Conservation (phyloP, 2,113 vertebrate species). For the Nycticorax nycticorax region DNA sequence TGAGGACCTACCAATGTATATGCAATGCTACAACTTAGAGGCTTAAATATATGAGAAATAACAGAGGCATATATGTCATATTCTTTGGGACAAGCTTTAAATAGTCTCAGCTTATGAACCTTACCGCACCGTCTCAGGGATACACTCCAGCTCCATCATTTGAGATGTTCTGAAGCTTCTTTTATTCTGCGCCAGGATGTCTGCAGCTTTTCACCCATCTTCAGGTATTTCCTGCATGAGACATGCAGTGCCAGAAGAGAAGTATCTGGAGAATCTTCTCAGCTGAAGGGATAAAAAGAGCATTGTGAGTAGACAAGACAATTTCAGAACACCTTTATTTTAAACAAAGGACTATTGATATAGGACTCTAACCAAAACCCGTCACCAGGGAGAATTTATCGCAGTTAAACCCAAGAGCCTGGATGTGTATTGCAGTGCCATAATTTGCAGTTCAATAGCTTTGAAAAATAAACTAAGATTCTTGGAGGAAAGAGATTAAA, state of each 20-base stretch:
- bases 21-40: not conserved
- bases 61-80: too few relatives aligned
- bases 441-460: not conserved
- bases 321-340: not conserved
- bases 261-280: not conserved
- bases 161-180: not conserved
- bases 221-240: not conserved
- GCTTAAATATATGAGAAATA: not conserved
- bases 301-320: not conserved
- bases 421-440: not conserved
- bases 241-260: not conserved
- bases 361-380: not conserved
- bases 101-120: not conserved
- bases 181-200: not conserved
- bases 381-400: not conserved
- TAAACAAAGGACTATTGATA: not conserved
- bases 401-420: not conserved
- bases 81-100: not conserved
- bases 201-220: not conserved
- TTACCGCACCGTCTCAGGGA: not conserved
- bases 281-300: not conserved
- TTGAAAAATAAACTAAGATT: not conserved
- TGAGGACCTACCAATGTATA: not conserved
- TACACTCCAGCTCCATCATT: not conserved
- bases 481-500: not conserved